phyloP scores from a whole-genome alignment of 1,140 invertebrate species.

The Drosophila gunungcola region DNA sequence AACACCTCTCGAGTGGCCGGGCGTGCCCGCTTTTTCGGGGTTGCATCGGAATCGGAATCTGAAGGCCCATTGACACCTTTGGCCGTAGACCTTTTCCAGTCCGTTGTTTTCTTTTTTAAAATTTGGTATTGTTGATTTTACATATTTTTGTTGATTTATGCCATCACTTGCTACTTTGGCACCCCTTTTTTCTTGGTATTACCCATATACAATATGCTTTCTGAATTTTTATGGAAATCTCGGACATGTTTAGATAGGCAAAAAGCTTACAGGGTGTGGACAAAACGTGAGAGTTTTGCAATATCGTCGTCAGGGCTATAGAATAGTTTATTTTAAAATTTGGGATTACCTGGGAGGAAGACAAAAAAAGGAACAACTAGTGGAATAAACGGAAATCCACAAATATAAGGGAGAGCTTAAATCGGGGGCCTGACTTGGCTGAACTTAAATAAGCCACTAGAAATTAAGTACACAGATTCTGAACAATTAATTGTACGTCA shows the following conservation, averaged over 20 bases:
- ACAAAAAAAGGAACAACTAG: too few relatives aligned
- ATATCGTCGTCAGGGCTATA: slow-evolving; percentile 55
- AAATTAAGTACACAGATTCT: too few relatives aligned
- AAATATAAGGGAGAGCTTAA: too few relatives aligned
- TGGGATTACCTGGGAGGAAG: background rate
- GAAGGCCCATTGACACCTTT: slow-evolving; percentile 19
- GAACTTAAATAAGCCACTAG: too few relatives aligned
- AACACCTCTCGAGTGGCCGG: slow-evolving; percentile 71
- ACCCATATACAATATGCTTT: slow-evolving; percentile 63
- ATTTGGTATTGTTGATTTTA: slow-evolving; percentile 72
- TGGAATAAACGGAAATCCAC: too few relatives aligned
- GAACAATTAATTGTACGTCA: too few relatives aligned
- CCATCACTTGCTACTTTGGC: slow-evolving; percentile 24
- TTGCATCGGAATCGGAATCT: slow-evolving; percentile 27
- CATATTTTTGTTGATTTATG: slow-evolving; percentile 76
- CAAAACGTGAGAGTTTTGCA: slow-evolving; percentile 44
- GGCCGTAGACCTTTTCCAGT: slow-evolving; percentile 20
- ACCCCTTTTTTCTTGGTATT: slow-evolving; percentile 48
- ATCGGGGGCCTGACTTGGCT: too few relatives aligned
- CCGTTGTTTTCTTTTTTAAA: slow-evolving; percentile 74
- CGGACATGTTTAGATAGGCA: slow-evolving; percentile 69
- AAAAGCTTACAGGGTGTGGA: slow-evolving; percentile 40
- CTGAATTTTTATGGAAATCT: slow-evolving; percentile 68
- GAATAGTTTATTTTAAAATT: slow-evolving; percentile 37
- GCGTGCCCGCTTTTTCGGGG: slow-evolving; percentile 53